A percentile compares a stretch with the other conserved stretches of the same genome.
Evolutionary conservation across 2,888 invertebrate genomes (phyloP).

Genomic region (Clusia tigrina): DNA sequence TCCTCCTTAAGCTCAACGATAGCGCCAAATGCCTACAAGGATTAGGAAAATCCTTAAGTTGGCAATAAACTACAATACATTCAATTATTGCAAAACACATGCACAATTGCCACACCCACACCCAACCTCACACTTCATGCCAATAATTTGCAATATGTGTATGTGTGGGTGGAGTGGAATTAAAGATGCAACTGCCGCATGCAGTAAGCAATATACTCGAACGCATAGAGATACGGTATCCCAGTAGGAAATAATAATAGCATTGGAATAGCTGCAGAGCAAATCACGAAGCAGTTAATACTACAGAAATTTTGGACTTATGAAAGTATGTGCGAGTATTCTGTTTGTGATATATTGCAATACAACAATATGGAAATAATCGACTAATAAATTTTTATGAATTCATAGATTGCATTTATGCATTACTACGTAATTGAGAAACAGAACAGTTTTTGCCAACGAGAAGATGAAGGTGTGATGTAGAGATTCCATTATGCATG

Average conservation of each 20-base stretch:
- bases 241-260: no score
- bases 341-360: no score
- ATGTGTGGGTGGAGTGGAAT: background rate
- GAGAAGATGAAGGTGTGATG: no score
- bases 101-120: constrained; percentile 17
- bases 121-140: background rate
- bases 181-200: constrained; percentile 15
- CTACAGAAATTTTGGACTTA: constrained; percentile 1
- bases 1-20: background rate
- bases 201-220: background rate
- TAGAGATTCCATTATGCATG: no score
- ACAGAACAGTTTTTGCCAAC: no score
- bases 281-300: background rate
- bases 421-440: no score
- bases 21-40: constrained; percentile 8
- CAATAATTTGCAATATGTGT: background rate
- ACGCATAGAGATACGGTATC: background rate
- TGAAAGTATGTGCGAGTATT: background rate
- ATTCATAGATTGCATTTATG: no score
- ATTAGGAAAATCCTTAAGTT: constrained; percentile 34
- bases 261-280: no score
- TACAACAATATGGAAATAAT: no score
- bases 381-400: no score
- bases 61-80: constrained; percentile 39
- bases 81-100: constrained; percentile 35